These are phyloP conservation scores for Gila robusta DNA, from an alignment of 2,797 vertebrate species.

Conservation along the genomic window DNA sequence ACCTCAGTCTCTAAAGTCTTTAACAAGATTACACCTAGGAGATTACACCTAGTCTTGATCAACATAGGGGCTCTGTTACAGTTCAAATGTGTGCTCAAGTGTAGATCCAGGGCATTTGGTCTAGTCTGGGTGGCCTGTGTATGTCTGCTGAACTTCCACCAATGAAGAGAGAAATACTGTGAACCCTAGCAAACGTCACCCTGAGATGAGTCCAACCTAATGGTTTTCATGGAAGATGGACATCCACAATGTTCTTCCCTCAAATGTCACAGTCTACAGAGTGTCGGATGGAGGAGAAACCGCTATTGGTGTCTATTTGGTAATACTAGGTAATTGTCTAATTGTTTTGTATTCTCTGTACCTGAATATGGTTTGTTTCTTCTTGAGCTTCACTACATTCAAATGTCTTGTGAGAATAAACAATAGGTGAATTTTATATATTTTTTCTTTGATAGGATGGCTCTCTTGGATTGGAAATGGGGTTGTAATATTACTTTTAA, in stretches of 20 bases:
- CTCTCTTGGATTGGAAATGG: slow-evolving; percentile 64
- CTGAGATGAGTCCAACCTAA: slow-evolving; percentile 32
- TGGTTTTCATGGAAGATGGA: slow-evolving; percentile 10
- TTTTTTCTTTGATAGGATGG: slow-evolving; percentile 50
- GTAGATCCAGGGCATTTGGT: slow-evolving; percentile 12
- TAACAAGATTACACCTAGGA: slow-evolving; percentile 45
- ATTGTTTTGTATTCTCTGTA: background rate
- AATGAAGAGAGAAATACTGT: slow-evolving; percentile 4
- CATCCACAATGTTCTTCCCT: background rate
- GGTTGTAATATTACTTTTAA: slow-evolving; percentile 60
- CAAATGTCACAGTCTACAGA: slow-evolving; percentile 36
- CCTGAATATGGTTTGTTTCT: background rate
- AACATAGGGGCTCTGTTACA: background rate
- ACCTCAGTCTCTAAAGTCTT: slow-evolving; percentile 42
- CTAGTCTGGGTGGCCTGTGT: background rate
- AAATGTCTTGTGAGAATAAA: background rate
- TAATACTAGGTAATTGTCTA: slow-evolving; percentile 53
- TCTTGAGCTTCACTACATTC: background rate
- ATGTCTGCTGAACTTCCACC: background rate
- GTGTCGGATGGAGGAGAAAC: slow-evolving; percentile 49
- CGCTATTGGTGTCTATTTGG: slow-evolving; percentile 39
- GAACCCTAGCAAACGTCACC: background rate
- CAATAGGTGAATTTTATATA: background rate
- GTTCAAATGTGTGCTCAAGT: background rate
- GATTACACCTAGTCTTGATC: slow-evolving; percentile 32